Conservation (phyloP, 53 echinoderm and acorn worm genomes). For the Astropecten irregularis region DNA sequence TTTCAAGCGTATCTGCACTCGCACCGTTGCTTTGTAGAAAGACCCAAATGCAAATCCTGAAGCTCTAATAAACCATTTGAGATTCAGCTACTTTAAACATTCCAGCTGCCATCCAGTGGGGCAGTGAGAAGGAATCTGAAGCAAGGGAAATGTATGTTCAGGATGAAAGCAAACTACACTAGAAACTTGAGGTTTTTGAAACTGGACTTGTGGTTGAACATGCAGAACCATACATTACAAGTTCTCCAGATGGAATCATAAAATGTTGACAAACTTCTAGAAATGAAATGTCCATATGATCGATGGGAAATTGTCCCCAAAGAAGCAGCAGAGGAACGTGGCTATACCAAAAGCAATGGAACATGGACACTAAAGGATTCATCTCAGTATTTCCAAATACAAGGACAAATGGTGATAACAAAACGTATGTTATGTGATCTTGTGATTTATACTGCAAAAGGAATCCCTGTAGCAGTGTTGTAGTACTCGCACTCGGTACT, state of each 20-base stretch:
- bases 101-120: not conserved
- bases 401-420: not conserved
- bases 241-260: not conserved
- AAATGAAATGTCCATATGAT: not conserved
- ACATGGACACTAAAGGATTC: not conserved
- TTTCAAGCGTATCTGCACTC: not conserved
- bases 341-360: not conserved
- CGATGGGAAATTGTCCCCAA: not conserved
- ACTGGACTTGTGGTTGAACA: not conserved
- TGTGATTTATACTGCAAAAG: not conserved
- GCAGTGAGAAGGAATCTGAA: not conserved
- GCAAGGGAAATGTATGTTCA: not conserved
- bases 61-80: not conserved
- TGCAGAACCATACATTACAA: not conserved
- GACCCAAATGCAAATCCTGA: not conserved
- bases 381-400: not conserved
- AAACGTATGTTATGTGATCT: not conserved
- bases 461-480: too few species aligned
- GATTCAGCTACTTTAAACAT: not conserved
- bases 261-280: not conserved
- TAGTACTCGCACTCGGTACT: too few species aligned
- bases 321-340: not conserved
- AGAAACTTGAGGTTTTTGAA: not conserved
- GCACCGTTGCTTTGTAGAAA: not conserved
- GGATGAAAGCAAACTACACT: not conserved